Evolutionary conservation across 2,888 invertebrate species (phyloP).

Genomic region (Dasypogon diadema): DNA sequence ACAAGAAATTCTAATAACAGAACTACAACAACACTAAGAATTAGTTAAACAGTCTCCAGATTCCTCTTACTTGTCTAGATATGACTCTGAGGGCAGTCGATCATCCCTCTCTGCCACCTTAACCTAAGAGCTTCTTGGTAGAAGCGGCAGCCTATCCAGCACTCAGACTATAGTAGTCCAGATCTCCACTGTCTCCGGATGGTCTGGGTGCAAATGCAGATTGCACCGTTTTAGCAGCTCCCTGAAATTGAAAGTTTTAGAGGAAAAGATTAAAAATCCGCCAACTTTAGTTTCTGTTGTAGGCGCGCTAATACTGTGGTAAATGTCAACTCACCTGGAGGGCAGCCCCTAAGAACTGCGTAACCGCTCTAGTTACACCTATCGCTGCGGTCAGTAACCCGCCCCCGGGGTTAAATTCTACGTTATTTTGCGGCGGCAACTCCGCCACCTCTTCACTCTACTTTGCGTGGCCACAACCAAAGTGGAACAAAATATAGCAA

Average conservation of each 20-base stretch:
- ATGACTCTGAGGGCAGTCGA: constrained; percentile 26
- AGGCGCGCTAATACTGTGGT: too few relatives aligned
- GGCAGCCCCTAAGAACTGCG: constrained; percentile 82
- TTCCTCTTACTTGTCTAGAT: constrained; percentile 51
- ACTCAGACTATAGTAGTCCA: constrained; percentile 53
- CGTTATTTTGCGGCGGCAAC: constrained; percentile 63
- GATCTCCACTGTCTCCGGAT: constrained; percentile 35
- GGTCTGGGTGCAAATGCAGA: constrained; percentile 73
- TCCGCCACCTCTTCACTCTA: constrained; percentile 46
- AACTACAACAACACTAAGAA: constrained; percentile 17
- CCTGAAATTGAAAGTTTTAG: constrained; percentile 70
- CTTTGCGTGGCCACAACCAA: constrained; percentile 29
- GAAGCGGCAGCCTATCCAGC: constrained; percentile 46
- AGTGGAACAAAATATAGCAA: constrained; percentile 38
- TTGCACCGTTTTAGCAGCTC: constrained; percentile 79
- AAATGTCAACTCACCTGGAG: constrained; percentile 73
- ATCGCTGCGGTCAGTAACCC: constrained; percentile 78
- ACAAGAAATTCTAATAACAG: background rate
- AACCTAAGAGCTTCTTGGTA: background rate
- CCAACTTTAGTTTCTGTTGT: too few relatives aligned
- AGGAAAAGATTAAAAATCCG: too few relatives aligned
- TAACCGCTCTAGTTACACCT: constrained; percentile 82
- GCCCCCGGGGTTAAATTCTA: constrained; percentile 50
- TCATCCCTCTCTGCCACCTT: constrained; percentile 4
- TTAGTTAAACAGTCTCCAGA: constrained; percentile 56